Conservation (phyloP, 2,797 vertebrate species). For the Bovichtus diacanthus region DNA sequence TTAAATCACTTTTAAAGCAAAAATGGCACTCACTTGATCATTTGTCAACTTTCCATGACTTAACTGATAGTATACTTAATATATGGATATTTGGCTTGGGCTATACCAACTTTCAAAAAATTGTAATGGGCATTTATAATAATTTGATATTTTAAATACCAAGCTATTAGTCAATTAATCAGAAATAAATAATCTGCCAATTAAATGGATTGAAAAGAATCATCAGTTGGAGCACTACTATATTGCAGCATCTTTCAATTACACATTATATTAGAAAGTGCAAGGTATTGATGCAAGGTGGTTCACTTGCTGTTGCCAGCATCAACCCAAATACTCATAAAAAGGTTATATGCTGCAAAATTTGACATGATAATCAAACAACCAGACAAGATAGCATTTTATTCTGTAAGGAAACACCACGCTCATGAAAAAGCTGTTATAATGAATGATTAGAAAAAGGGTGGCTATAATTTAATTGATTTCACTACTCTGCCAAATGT, state of each 20-base stretch:
- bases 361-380: not conserved
- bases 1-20: not conserved
- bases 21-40: not conserved
- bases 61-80: not conserved
- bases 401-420: not conserved
- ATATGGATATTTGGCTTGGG: no score
- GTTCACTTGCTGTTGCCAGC: not conserved
- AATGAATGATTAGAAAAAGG: not conserved
- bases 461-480: no score
- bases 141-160: not conserved
- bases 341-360: not conserved
- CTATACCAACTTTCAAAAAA: not conserved
- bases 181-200: no score
- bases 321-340: no score
- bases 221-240: not conserved
- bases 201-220: no score
- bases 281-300: not conserved
- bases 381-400: not conserved
- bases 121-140: not conserved
- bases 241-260: not conserved
- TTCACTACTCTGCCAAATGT: not conserved
- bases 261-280: not conserved
- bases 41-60: no score
- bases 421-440: not conserved
- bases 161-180: not conserved